Conservation (phyloP, 2,888 invertebrate species). For the Balanococcus diminutus region DNA sequence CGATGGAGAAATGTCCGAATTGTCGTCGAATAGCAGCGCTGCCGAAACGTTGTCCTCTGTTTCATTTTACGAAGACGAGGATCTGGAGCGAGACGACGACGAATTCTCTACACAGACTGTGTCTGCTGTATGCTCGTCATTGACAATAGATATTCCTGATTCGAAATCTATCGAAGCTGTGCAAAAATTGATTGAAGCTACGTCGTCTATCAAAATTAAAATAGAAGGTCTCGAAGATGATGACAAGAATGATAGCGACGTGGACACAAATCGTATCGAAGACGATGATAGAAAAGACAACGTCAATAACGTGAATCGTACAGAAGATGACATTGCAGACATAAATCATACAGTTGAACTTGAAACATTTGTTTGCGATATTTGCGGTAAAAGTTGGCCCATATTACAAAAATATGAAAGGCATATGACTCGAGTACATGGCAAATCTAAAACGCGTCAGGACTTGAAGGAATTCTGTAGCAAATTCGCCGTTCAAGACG, state of each 20-base stretch:
- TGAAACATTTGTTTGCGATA: neutral
- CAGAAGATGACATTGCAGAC: neutral
- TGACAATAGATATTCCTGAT: neutral
- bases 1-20: no score
- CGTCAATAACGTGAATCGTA: neutral
- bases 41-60: no score
- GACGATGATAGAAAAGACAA: neutral
- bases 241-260: neutral
- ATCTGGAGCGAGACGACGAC: neutral
- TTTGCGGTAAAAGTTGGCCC: neutral
- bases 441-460: neutral
- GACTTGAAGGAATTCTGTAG: constrained; percentile 55
- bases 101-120: neutral
- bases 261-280: no score
- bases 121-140: neutral
- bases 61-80: no score
- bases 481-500: constrained; percentile 59
- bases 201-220: neutral
- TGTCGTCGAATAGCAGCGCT: neutral
- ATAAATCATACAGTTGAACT: neutral
- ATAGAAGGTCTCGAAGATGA: neutral
- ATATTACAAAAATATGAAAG: neutral
- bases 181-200: neutral
- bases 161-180: neutral
- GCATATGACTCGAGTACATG: neutral